phyloP scores from a whole-genome alignment of 2,797 vertebrate genomes.

The Gymnothorax javanicus region DNA sequence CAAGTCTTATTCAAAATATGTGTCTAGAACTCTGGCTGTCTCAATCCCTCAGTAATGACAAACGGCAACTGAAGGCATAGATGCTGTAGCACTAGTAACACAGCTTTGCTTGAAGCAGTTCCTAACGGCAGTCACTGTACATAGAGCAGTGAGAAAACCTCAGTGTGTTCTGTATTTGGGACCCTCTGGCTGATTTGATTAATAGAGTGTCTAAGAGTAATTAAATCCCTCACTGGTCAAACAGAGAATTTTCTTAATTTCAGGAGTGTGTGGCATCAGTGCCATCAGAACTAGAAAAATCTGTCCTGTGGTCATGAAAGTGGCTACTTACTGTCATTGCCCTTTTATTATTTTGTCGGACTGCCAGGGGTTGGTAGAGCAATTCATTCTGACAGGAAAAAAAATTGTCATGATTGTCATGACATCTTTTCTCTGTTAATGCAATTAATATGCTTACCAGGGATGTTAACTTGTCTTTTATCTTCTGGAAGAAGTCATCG shows the following conservation, averaged over 20 bases:
- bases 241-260: neutral
- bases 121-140: constrained; percentile 55
- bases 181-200: neutral
- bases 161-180: constrained; percentile 43
- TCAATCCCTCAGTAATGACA: constrained; percentile 22
- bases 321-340: neutral
- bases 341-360: neutral
- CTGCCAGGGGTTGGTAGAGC: neutral
- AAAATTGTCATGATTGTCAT: neutral
- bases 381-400: neutral
- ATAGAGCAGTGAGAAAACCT: constrained; percentile 47
- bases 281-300: neutral
- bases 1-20: neutral
- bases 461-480: neutral
- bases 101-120: constrained; percentile 55
- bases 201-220: neutral
- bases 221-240: neutral
- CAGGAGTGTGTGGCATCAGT: neutral
- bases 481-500: neutral
- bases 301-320: neutral
- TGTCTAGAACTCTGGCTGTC: neutral
- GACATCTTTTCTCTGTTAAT: neutral
- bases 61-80: constrained; percentile 33
- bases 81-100: constrained; percentile 55
- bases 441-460: neutral